Conservation (phyloP, 2,888 invertebrate species). For the Ceriagrion tenellum region DNA sequence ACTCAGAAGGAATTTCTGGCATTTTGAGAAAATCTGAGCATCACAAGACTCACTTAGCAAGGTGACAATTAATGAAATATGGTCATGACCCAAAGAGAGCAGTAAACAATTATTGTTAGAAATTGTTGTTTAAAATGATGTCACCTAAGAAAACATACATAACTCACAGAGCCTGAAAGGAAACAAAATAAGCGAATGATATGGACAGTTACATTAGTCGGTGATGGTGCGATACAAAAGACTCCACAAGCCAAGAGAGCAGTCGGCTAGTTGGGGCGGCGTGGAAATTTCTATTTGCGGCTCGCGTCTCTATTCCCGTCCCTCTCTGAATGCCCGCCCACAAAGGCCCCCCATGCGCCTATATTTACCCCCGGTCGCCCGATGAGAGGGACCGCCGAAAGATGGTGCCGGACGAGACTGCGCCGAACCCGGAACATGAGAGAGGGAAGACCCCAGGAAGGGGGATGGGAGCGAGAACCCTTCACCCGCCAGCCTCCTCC, state of each 20-base stretch:
- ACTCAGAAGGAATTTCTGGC: too few relatives aligned
- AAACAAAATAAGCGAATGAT: not conserved
- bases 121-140: too few relatives aligned
- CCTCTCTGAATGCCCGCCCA: conserved; percentile 38
- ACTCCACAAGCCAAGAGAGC: not conserved
- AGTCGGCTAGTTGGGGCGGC: not conserved
- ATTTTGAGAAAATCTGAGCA: too few relatives aligned
- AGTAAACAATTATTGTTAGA: too few relatives aligned
- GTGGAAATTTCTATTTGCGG: conserved; percentile 56
- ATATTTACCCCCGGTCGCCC: conserved; percentile 50
- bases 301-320: conserved; percentile 62
- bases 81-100: too few relatives aligned
- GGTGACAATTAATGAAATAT: too few relatives aligned
- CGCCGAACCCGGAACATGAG: conserved; percentile 57
- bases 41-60: too few relatives aligned
- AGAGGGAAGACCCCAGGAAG: not conserved
- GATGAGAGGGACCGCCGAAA: conserved; percentile 40
- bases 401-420: conserved; percentile 28
- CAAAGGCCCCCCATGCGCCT: conserved; percentile 56
- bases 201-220: not conserved
- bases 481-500: not conserved
- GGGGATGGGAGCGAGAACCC: not conserved
- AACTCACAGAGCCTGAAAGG: too few relatives aligned
- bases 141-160: too few relatives aligned
- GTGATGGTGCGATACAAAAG: conserved; percentile 50